A percentile compares a stretch with the other conserved stretches of the same genome.
These are phyloP conservation scores for Molorchus minor DNA, from an alignment of 2,888 invertebrate species.

Conservation along the genomic window DNA sequence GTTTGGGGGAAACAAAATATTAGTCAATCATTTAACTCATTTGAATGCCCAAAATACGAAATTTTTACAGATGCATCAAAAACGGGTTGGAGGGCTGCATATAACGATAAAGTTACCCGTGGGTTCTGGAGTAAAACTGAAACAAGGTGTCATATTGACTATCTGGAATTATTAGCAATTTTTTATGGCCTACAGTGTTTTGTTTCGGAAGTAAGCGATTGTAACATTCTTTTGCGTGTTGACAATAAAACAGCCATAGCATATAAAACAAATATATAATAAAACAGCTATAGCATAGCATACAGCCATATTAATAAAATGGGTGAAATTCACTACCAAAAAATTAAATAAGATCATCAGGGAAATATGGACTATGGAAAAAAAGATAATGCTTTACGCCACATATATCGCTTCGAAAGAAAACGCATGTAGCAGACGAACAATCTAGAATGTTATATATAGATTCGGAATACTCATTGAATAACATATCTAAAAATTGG, in stretches of 20 bases:
- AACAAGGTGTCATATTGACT: not conserved
- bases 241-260: no score
- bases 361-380: slow-evolving; percentile 24
- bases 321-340: slow-evolving; percentile 8
- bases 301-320: slow-evolving; percentile 16
- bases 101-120: not conserved
- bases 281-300: no score
- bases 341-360: slow-evolving; percentile 8
- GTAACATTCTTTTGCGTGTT: no score
- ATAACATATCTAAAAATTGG: not conserved
- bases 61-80: not conserved
- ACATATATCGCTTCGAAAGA: slow-evolving; percentile 13
- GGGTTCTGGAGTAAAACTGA: not conserved
- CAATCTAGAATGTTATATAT: not conserved
- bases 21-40: not conserved
- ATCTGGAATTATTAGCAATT: not conserved
- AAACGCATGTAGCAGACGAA: not conserved
- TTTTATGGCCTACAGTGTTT: not conserved
- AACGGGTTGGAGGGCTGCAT: not conserved
- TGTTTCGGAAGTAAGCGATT: not conserved
- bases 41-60: not conserved
- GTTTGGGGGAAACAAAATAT: not conserved
- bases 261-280: no score
- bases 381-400: not conserved
- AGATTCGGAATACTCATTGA: not conserved